Base-by-base conservation (phyloP, 2,113 vertebrate genomes). In the Lichenostomus cassidix region DNA sequence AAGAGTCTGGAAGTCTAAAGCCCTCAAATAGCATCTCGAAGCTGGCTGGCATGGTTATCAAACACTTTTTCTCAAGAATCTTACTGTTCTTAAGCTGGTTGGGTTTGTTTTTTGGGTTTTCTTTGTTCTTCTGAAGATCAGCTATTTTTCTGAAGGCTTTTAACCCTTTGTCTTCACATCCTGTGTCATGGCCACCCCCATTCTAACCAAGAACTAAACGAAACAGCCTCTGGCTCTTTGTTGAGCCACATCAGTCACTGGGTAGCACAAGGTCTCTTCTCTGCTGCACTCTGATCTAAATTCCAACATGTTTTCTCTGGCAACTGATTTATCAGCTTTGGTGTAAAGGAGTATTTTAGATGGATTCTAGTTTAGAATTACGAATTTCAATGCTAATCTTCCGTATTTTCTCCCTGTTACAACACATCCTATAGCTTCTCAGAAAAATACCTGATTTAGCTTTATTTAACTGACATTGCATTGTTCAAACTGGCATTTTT, bases 101-200 rank as follows among this genome's bases (percentile, higher is more conserved):
- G 2, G 35, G 24, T 24, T 42, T 39, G 29, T 4, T 78, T 70
- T 78, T 52, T 47, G 13, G 14, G 1, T 15, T 18, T 2, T 22
- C 11, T 2, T 5, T 35, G 2, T 56, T 75, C 17, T 70, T 17
- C 17, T 76, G 37, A 73, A 77, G 70, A 73, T 93, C 71, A 91
- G 83, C 47, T 95, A 5, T 82, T 95, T 95, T 92, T 92, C 96
- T 95, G 87, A 89, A 84, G 53, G 83, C 77, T 89, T 90, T 82
- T 37, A 47, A 81, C 53, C 70, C 2, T 0, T 70, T 81, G 52
- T 89, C 42, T 78, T 75, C 50, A 22, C 1, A 0, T 77, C 52
- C 49, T 71, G 63, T 69, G 52, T 78, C 71, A 50, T 9, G 7
- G 67, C 55, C 79, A 56, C 63, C 59, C 46, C 63, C 0, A 5